Conservation (phyloP, 2,797 vertebrate genomes). For the Macropus fuliginosus region DNA sequence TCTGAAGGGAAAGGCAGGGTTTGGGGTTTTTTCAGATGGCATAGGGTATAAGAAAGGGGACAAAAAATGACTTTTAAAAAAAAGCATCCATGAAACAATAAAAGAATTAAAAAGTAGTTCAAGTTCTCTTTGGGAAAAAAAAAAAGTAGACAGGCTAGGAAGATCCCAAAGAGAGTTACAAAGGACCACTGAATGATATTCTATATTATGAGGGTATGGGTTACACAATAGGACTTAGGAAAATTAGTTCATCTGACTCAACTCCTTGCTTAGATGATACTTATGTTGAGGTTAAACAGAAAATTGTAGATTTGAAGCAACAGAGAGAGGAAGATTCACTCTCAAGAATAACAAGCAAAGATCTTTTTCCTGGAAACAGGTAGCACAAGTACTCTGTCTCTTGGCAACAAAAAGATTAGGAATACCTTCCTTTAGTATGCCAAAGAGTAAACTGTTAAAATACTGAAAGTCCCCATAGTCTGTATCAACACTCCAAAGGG, state of each 20-base stretch:
- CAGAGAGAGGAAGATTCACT: not conserved
- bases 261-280: not conserved
- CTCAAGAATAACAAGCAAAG: not conserved
- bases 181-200: not conserved
- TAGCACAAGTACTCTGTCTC: not conserved
- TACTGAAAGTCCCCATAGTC: not conserved
- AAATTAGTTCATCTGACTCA: not conserved
- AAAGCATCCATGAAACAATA: not conserved
- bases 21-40: not conserved
- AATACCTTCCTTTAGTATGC: not conserved
- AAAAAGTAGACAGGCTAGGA: not conserved
- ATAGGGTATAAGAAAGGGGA: not conserved
- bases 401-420: not conserved
- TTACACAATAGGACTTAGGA: not conserved
- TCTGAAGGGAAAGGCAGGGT: not conserved
- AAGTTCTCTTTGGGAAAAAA: not conserved
- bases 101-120: not conserved
- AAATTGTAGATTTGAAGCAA: not conserved
- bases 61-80: not conserved
- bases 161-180: not conserved
- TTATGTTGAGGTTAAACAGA: not conserved
- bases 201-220: not conserved
- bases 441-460: not conserved
- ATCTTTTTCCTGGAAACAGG: not conserved
- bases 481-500: not conserved